These are phyloP conservation scores for Zaprionus camerounensis DNA, from an alignment of 1,140 invertebrate species.

Conservation along the genomic window DNA sequence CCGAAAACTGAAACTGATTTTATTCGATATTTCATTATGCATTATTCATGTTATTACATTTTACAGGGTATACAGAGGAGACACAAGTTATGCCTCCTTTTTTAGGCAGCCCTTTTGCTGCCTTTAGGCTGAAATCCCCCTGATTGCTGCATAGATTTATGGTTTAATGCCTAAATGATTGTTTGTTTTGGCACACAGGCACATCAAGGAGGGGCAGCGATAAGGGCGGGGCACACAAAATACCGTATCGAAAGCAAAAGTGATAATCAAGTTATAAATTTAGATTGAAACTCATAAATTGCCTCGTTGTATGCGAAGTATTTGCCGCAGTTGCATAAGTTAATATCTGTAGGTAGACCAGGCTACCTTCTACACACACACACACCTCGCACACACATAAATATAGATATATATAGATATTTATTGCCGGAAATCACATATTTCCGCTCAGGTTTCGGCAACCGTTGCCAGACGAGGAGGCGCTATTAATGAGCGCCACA, in stretches of 20 bases:
- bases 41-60: constrained; percentile 7
- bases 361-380: background rate
- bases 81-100: constrained; percentile 25
- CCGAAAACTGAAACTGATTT: background rate
- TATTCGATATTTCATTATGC: background rate
- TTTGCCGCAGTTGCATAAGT: constrained; percentile 4
- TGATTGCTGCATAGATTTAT: constrained; percentile 61
- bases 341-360: background rate
- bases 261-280: constrained; percentile 68
- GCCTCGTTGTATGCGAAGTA: background rate
- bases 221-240: background rate
- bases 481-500: constrained; percentile 76
- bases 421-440: constrained; percentile 79
- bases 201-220: background rate
- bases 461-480: constrained; percentile 44
- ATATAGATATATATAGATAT: constrained; percentile 53
- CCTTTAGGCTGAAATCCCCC: constrained; percentile 29
- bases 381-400: constrained; percentile 7
- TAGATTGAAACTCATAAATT: constrained; percentile 62
- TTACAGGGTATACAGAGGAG: background rate
- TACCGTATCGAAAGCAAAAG: constrained; percentile 38
- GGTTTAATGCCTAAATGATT: constrained; percentile 62
- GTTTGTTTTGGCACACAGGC: constrained; percentile 26
- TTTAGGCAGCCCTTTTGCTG: constrained; percentile 6
- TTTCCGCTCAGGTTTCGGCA: constrained; percentile 57